A percentile compares a stretch with the other conserved stretches of the same genome.
Conservation (phyloP, 2,797 vertebrate genomes). For the Petrocephalus schoutedeni region DNA sequence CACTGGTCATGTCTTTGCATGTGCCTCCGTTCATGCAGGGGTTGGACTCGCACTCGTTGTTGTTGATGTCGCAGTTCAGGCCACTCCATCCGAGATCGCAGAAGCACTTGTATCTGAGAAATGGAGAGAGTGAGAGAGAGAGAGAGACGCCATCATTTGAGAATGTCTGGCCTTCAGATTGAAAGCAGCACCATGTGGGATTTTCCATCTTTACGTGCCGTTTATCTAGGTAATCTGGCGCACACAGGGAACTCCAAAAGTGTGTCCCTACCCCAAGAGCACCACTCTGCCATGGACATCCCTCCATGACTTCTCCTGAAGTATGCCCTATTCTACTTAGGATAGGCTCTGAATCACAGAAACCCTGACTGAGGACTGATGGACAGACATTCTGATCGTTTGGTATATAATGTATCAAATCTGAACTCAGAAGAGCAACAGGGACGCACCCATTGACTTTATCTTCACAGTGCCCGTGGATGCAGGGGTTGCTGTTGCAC, state of each 20-base stretch:
- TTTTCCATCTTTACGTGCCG: background rate
- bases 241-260: background rate
- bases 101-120: constrained; percentile 77
- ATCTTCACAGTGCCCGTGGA: constrained; percentile 84
- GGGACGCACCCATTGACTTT: constrained; percentile 78
- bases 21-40: constrained; percentile 90
- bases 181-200: background rate
- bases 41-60: constrained; percentile 90
- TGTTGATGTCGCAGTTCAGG: constrained; percentile 88
- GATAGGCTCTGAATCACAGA: background rate
- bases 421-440: background rate
- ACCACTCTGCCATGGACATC: background rate
- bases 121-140: background rate
- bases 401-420: background rate
- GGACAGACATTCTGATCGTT: background rate
- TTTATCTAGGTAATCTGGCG: background rate
- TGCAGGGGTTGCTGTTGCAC: constrained; percentile 89
- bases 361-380: background rate
- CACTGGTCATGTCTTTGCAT: constrained; percentile 92
- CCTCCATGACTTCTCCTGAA: background rate
- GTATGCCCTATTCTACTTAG: background rate
- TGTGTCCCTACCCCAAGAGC: background rate
- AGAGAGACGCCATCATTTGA: background rate
- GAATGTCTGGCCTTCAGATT: background rate
- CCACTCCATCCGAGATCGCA: constrained; percentile 90